phyloP scores from a whole-genome alignment of 1,140 invertebrate species.

The Megalopta genalis region DNA sequence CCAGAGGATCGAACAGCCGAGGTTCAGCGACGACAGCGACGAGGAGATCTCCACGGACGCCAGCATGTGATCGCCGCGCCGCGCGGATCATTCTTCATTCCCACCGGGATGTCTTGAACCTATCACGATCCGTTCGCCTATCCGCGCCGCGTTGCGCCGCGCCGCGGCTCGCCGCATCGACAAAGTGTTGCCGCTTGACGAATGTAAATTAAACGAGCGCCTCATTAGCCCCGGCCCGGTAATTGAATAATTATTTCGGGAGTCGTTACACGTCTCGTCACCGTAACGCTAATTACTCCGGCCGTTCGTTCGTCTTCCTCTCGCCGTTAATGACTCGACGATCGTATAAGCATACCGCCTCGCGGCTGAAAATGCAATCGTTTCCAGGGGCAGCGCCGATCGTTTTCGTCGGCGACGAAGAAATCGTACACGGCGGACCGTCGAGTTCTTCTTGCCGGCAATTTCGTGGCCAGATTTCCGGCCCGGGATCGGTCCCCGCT shows the following conservation, averaged over 20 bases:
- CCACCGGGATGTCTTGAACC: background rate
- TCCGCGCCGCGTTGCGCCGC: background rate
- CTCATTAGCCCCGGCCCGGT: background rate
- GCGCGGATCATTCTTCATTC: background rate
- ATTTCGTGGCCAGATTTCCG: conserved; percentile 23
- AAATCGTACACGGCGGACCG: conserved; percentile 11
- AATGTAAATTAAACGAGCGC: background rate
- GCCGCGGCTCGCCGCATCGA: too few relatives aligned
- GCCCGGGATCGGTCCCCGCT: conserved; percentile 33
- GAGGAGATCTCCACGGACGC: conserved; percentile 4
- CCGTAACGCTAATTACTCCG: conserved; percentile 15
- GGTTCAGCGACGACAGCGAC: conserved; percentile 64
- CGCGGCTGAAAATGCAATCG: background rate
- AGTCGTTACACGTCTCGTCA: background rate
- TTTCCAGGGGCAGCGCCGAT: conserved; percentile 6
- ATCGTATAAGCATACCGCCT: background rate
- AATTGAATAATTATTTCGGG: conserved; percentile 21
- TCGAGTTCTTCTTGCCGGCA: conserved; percentile 39
- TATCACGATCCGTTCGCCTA: background rate
- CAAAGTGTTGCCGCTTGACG: conserved; percentile 1
- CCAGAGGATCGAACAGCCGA: conserved; percentile 62
- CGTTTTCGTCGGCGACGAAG: conserved; percentile 14
- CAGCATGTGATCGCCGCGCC: background rate
- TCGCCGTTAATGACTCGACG: conserved; percentile 16
- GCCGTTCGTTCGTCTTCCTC: background rate